Evolutionary conservation across 92 coral and sea anemone species (phyloP).

Genomic region (Zoanthus solanderi): DNA sequence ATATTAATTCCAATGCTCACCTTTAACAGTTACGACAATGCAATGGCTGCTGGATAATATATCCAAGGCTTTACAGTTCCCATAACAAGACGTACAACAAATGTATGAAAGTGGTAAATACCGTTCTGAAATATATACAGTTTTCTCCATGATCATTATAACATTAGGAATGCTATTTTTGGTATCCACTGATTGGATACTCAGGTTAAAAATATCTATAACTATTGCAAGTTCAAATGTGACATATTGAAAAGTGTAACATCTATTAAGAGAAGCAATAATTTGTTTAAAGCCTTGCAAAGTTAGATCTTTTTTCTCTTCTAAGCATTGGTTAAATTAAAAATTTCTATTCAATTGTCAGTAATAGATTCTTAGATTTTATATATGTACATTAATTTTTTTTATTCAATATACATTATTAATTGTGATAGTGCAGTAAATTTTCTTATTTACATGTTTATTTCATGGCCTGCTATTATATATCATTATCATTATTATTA

Average conservation of each 20-base stretch:
- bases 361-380: background rate
- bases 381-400: background rate
- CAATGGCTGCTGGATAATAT: slow-evolving; percentile 45
- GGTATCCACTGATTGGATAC: background rate
- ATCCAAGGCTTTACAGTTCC: slow-evolving; percentile 32
- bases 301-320: too few species aligned
- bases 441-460: background rate
- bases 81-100: slow-evolving; percentile 14
- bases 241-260: background rate
- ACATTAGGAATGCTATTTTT: background rate
- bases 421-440: slow-evolving; percentile 1
- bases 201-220: background rate
- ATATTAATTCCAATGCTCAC: slow-evolving; percentile 17
- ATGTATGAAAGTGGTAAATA: slow-evolving; percentile 19
- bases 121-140: background rate
- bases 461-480: background rate
- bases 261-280: background rate
- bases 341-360: background rate
- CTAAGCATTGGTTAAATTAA: too few species aligned
- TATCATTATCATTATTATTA: background rate
- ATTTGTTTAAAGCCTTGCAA: too few species aligned
- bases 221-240: background rate
- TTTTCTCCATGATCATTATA: background rate
- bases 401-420: background rate
- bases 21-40: slow-evolving; percentile 58